These are phyloP conservation scores for Albula goreensis DNA, from an alignment of 2,113 vertebrate genomes.

Conservation along the genomic window DNA sequence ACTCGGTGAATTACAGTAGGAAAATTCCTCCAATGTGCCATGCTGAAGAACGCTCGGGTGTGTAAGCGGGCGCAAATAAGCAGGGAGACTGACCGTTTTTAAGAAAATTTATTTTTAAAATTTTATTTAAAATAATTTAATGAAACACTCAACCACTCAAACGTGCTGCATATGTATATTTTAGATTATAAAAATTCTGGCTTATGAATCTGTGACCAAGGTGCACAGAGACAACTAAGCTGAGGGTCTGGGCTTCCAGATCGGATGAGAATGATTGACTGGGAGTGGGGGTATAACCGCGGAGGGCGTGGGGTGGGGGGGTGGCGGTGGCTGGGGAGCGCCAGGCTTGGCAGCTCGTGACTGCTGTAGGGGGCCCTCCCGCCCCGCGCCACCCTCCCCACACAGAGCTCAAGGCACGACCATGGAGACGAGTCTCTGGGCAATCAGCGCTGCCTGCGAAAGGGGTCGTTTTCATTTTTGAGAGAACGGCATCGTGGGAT, in stretches of 20 bases:
- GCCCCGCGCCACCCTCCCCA: background rate
- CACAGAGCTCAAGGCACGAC: background rate
- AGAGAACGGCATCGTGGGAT: too few relatives aligned
- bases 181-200: too few relatives aligned
- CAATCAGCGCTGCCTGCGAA: too few relatives aligned
- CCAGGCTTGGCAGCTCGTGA: constrained; percentile 63
- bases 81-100: too few relatives aligned
- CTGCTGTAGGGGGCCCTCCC: constrained; percentile 36
- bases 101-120: too few relatives aligned
- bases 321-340: constrained; percentile 32
- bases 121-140: too few relatives aligned
- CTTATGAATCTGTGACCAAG: too few relatives aligned
- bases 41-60: constrained; percentile 12
- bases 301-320: constrained; percentile 26
- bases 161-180: too few relatives aligned
- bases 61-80: constrained; percentile 15
- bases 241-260: too few relatives aligned
- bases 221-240: too few relatives aligned
- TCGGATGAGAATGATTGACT: background rate
- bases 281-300: background rate
- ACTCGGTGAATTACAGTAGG: constrained; percentile 48
- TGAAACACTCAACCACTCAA: too few relatives aligned
- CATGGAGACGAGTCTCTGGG: background rate
- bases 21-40: constrained; percentile 52
- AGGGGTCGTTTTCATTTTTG: too few relatives aligned